Evolutionary conservation across 1,140 invertebrate genomes (phyloP).

Genomic region (Dendrolimus punctatus): DNA sequence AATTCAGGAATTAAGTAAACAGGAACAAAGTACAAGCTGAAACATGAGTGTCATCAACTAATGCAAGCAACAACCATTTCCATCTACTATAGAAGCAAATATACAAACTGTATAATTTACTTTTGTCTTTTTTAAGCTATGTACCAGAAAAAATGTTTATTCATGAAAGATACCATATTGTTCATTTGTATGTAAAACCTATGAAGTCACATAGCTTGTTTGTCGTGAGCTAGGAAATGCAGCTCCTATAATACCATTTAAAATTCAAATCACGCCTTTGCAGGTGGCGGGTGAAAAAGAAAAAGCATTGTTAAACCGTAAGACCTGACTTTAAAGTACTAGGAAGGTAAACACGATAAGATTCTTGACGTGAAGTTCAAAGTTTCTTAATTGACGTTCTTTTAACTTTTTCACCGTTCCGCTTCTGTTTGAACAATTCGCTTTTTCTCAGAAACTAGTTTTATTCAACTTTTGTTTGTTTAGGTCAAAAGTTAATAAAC

Average conservation of each 20-base stretch:
- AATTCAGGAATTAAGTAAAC: too few relatives aligned
- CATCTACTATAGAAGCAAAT: too few relatives aligned
- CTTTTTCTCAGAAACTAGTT: neutral
- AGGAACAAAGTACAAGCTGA: too few relatives aligned
- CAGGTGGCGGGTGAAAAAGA: slow-evolving; percentile 1
- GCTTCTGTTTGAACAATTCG: too few relatives aligned
- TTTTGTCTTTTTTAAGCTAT: neutral
- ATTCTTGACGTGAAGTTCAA: too few relatives aligned
- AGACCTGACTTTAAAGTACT: neutral
- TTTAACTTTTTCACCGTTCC: too few relatives aligned
- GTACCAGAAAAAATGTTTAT: slow-evolving; percentile 7
- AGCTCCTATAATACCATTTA: slow-evolving; percentile 8
- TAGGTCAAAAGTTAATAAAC: neutral
- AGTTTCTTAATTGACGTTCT: too few relatives aligned
- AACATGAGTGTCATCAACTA: too few relatives aligned
- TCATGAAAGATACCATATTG: slow-evolving; percentile 13
- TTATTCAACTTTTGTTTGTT: neutral
- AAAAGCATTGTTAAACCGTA: neutral
- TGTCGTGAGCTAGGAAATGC: slow-evolving; percentile 6
- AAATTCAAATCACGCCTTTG: slow-evolving; percentile 10
- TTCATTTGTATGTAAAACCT: slow-evolving; percentile 11
- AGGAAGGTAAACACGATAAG: too few relatives aligned
- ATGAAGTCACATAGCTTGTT: slow-evolving; percentile 12
- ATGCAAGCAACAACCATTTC: too few relatives aligned
- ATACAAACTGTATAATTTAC: too few relatives aligned